Evolutionary conservation across 2,113 vertebrate genomes (phyloP).

Genomic region (Scatophagus argus): DNA sequence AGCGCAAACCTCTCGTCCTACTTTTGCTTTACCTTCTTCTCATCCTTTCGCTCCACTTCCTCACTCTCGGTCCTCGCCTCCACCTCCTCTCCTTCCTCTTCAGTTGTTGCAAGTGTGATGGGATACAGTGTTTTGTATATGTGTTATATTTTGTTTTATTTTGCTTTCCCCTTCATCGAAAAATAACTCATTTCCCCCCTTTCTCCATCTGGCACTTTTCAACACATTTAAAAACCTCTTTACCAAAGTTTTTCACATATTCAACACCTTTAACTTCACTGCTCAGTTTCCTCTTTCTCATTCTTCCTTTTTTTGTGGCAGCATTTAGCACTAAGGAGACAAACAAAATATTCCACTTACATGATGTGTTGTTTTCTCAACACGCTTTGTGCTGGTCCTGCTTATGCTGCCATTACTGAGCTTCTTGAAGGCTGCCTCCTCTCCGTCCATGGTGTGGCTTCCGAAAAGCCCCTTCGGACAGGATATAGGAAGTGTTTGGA

Average conservation of each 20-base stretch:
- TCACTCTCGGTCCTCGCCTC: conserved; percentile 29
- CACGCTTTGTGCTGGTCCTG: neutral
- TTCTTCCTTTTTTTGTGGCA: conserved; percentile 10
- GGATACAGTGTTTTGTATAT: conserved; percentile 45
- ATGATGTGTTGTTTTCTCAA: neutral
- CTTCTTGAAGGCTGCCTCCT: conserved; percentile 20
- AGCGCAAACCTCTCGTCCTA: conserved; percentile 75
- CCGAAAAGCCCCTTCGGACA: conserved; percentile 32
- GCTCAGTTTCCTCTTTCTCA: neutral
- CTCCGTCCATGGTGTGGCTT: conserved; percentile 21
- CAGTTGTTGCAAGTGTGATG: conserved; percentile 34
- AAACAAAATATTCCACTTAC: neutral
- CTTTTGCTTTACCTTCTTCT: conserved; percentile 71
- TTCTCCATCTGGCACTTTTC: conserved; percentile 43
- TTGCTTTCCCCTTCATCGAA: conserved; percentile 42
- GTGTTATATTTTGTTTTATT: conserved; percentile 21
- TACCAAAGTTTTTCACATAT: conserved; percentile 15
- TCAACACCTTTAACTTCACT: conserved; percentile 29
- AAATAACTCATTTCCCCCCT: conserved; percentile 40
- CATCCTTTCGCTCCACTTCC: conserved; percentile 40
- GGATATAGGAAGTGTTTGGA: conserved; percentile 60
- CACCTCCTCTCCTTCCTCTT: conserved; percentile 39
- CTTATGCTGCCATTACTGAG: neutral
- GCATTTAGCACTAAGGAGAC: conserved; percentile 17
- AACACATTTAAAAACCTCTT: conserved; percentile 27